These are phyloP conservation scores for Grammomys dolichurus DNA, from an alignment of 2,113 vertebrate species.

Conservation along the genomic window DNA sequence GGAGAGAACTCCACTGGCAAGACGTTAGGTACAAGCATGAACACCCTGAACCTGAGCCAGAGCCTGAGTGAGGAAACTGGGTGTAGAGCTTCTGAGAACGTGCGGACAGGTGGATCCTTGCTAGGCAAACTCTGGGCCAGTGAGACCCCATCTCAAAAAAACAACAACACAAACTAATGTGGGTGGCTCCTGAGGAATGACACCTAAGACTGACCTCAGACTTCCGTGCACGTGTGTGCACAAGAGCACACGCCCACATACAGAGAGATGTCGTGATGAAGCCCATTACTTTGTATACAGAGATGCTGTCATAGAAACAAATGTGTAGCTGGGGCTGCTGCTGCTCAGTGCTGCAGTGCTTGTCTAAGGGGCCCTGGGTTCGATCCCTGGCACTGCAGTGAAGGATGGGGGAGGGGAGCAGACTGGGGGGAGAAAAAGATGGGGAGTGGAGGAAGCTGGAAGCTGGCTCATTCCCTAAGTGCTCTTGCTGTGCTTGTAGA, in stretches of 20 bases:
- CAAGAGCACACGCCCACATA: background rate
- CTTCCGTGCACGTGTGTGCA: background rate
- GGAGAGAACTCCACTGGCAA: background rate
- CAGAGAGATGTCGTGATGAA: background rate
- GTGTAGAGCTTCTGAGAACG: too few relatives aligned
- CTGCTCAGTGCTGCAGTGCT: background rate
- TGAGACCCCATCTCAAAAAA: background rate
- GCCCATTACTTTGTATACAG: background rate
- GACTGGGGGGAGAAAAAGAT: background rate
- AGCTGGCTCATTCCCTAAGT: background rate
- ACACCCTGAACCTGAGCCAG: background rate
- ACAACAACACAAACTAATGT: background rate
- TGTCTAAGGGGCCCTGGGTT: background rate
- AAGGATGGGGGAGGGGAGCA: background rate
- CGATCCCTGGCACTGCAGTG: background rate
- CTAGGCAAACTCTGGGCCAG: background rate
- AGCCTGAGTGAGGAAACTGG: background rate
- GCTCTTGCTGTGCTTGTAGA: background rate
- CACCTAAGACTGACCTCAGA: background rate
- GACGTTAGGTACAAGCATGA: background rate
- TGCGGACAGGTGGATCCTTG: background rate
- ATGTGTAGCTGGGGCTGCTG: background rate
- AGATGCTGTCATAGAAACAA: background rate
- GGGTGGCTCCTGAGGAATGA: background rate
- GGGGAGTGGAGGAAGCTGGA: background rate